phyloP scores from a whole-genome alignment of 1,140 invertebrate genomes.

The Lysiphlebus fabarum region DNA sequence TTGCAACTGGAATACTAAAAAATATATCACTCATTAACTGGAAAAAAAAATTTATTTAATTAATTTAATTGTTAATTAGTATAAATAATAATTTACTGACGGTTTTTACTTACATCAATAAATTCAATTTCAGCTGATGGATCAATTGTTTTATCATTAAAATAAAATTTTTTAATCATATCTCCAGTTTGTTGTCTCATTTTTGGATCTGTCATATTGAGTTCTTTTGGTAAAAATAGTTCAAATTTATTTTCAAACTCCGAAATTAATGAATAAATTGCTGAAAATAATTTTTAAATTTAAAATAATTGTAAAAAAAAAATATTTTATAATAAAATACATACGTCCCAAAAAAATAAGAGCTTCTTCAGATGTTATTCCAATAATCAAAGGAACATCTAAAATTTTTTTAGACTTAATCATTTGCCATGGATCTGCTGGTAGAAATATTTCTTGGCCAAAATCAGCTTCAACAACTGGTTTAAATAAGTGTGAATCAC shows the following conservation, averaged over 20 bases:
- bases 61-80: no score
- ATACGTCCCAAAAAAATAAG: slow-evolving; percentile 34
- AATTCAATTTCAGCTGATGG: slow-evolving; percentile 51
- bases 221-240: slow-evolving; percentile 59
- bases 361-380: slow-evolving; percentile 62
- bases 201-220: slow-evolving; percentile 54
- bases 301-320: no score
- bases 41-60: no score
- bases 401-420: slow-evolving; percentile 53
- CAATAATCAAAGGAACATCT: slow-evolving; percentile 64
- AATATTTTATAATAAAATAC: no score
- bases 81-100: no score
- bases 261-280: slow-evolving; percentile 2
- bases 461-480: slow-evolving; percentile 63
- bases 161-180: slow-evolving; percentile 61
- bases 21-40: slow-evolving; percentile 44
- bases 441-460: slow-evolving; percentile 62
- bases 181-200: slow-evolving; percentile 50
- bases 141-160: slow-evolving; percentile 52
- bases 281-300: no score
- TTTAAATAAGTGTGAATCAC: slow-evolving; percentile 55
- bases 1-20: slow-evolving; percentile 29
- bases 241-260: slow-evolving; percentile 59
- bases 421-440: slow-evolving; percentile 56
- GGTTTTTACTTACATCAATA: slow-evolving; percentile 42